Evolutionary conservation across 2,888 invertebrate species (phyloP).

Genomic region (Asteroscopus sphinx): DNA sequence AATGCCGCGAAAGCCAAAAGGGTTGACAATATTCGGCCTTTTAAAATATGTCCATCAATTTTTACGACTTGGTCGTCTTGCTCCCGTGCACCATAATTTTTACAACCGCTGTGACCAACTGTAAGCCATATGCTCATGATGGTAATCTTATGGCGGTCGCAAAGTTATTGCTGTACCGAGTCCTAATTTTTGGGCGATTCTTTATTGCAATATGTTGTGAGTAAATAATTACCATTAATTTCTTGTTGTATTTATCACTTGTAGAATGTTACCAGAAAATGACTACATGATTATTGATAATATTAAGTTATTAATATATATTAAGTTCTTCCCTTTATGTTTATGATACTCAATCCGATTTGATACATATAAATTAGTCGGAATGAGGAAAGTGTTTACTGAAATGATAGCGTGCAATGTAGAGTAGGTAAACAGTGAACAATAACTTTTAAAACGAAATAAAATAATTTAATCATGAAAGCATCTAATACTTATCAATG

Average conservation of each 20-base stretch:
- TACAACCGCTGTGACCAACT: slow-evolving; percentile 72
- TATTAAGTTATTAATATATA: too few relatives aligned
- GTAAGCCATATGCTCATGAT: slow-evolving; percentile 79
- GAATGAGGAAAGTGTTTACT: too few relatives aligned
- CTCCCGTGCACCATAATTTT: slow-evolving; percentile 64
- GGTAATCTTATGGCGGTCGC: slow-evolving; percentile 70
- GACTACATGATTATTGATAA: background rate
- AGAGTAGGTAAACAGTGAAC: too few relatives aligned
- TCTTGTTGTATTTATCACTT: background rate
- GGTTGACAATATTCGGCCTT: slow-evolving; percentile 50
- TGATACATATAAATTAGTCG: too few relatives aligned
- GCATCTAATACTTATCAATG: background rate
- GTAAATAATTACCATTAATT: background rate
- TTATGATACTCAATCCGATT: too few relatives aligned
- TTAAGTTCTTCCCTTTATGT: too few relatives aligned
- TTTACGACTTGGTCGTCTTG: slow-evolving; percentile 52
- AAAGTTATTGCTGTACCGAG: slow-evolving; percentile 69
- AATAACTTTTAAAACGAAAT: background rate
- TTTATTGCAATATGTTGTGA: slow-evolving; percentile 16
- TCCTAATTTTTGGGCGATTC: slow-evolving; percentile 44
- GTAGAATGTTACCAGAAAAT: background rate
- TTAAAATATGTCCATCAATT: slow-evolving; percentile 57
- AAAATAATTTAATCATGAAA: background rate
- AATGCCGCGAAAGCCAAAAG: slow-evolving; percentile 48
- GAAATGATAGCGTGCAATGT: too few relatives aligned